Percentiles rank a stretch among this genome's conserved stretches.
These are phyloP conservation scores for Protosalanx chinensis DNA, from an alignment of 2,797 vertebrate genomes.

Conservation along the genomic window DNA sequence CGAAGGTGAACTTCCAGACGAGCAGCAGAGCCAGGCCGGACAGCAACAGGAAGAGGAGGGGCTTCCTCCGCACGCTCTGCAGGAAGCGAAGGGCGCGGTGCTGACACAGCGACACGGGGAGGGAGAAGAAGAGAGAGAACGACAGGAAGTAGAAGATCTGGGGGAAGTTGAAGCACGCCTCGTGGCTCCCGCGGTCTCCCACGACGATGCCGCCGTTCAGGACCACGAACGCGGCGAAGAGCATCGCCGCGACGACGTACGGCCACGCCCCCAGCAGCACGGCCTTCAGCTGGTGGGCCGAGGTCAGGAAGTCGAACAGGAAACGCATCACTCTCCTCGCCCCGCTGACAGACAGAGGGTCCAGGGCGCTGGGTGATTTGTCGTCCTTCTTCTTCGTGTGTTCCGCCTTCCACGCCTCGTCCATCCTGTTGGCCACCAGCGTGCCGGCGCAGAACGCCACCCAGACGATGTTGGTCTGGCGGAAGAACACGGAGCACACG, in stretches of 20 bases:
- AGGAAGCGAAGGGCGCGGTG: constrained; percentile 77
- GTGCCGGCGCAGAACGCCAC: constrained; percentile 89
- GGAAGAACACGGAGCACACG: constrained; percentile 88
- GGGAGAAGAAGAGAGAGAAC: constrained; percentile 84
- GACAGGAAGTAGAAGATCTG: constrained; percentile 93
- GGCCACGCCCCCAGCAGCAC: constrained; percentile 82
- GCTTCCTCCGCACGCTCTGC: constrained; percentile 71
- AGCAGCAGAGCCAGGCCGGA: constrained; percentile 68
- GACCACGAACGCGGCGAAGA: constrained; percentile 79
- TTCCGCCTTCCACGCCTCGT: constrained; percentile 83
- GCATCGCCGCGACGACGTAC: constrained; percentile 68
- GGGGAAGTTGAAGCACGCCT: constrained; percentile 88
- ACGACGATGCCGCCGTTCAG: constrained; percentile 89
- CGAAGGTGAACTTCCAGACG: constrained; percentile 90
- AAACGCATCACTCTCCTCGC: constrained; percentile 71
- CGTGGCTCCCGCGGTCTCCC: constrained; percentile 87
- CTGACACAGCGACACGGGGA: constrained; percentile 77
- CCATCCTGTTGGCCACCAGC: constrained; percentile 79
- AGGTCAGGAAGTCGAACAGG: constrained; percentile 69
- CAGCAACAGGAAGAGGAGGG: constrained; percentile 70
- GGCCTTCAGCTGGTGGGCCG: constrained; percentile 62
- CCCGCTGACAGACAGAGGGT: constrained; percentile 70
- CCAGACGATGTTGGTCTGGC: constrained; percentile 96
- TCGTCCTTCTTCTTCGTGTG: constrained; percentile 86
- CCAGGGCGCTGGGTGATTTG: constrained; percentile 59